Base-by-base conservation (phyloP, 2,113 vertebrate species). In the Calonectris borealis region DNA sequence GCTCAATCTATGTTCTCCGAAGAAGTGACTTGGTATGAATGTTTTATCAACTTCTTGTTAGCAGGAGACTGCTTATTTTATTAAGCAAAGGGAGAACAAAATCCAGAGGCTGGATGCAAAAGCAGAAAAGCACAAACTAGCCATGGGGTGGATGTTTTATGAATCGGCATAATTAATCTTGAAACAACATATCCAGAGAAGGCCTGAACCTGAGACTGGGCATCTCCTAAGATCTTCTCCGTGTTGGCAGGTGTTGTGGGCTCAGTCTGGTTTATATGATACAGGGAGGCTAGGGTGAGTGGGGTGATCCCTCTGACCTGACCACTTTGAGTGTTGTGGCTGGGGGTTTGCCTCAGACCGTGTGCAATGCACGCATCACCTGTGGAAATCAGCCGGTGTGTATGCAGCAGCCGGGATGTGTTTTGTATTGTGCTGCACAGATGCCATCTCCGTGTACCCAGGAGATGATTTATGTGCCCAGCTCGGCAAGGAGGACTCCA, bases 81-180 rank as follows among this genome's bases (percentile, higher is more conserved):
- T 68, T 58, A 62, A 75, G 26, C 44, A 31, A 32, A 86, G 20
- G 5, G 46, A 76, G 42, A 48, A 32, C 29, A 72, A 42, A 54
- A 73, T 51, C 66, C 31, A 34, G 24, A 6, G 16, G 16, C 76
- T 58, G 72, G 44, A 57, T 65, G 77, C 12, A 44, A 75, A 85
- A 69, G 19, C 2, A 6, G 68, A 36, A 42, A 77, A 87, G 62
- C 71, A 52, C 26, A 16, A 87, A 58, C 32, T 26, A 65, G 40
- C 65, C 6, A 0, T 4, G 36, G 76, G 57, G 69, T 32, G 61
- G 61, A 9, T 26, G 70, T 72, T 91, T 91, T 95, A 76, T 96
- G 95, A 97, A 96, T 93, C 91, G 76, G 88, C 93, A 71, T 54
- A 84, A 94, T 84, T 89, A 94, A 94, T 69, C 66, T 48, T 44